These are phyloP conservation scores for Brienomyrus longianalis DNA, from an alignment of 2,113 vertebrate species.

Conservation along the genomic window DNA sequence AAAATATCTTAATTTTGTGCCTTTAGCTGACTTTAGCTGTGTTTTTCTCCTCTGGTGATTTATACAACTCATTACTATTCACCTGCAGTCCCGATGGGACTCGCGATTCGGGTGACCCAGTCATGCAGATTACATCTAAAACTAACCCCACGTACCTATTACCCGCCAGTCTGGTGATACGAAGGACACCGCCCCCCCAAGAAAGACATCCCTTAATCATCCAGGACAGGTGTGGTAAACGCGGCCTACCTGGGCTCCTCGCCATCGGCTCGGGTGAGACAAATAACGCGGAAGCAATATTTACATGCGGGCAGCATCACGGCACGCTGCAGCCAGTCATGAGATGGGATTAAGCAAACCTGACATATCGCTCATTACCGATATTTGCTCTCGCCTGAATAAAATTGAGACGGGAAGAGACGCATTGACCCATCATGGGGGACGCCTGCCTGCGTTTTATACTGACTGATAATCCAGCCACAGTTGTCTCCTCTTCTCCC, in stretches of 20 bases:
- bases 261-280: not conserved
- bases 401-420: not conserved
- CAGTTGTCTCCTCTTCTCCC: not conserved
- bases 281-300: not conserved
- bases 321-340: not conserved
- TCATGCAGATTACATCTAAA: slow-evolving; percentile 45
- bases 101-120: slow-evolving; percentile 37
- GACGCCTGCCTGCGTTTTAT: not conserved
- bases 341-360: not conserved
- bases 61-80: slow-evolving; percentile 45
- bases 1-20: slow-evolving; percentile 16
- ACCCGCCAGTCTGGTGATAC: not conserved
- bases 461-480: not conserved
- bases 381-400: not conserved
- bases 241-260: not conserved
- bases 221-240: not conserved
- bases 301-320: not conserved
- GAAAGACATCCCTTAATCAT: not conserved
- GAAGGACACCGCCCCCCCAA: not conserved
- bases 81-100: slow-evolving; percentile 29
- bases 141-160: not conserved
- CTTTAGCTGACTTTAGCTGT: slow-evolving; percentile 14
- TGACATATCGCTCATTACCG: not conserved
- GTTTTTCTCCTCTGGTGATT: slow-evolving; percentile 29
- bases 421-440: not conserved